These are phyloP conservation scores for Pholis gunnellus DNA, from an alignment of 2,113 vertebrate genomes.

Conservation along the genomic window DNA sequence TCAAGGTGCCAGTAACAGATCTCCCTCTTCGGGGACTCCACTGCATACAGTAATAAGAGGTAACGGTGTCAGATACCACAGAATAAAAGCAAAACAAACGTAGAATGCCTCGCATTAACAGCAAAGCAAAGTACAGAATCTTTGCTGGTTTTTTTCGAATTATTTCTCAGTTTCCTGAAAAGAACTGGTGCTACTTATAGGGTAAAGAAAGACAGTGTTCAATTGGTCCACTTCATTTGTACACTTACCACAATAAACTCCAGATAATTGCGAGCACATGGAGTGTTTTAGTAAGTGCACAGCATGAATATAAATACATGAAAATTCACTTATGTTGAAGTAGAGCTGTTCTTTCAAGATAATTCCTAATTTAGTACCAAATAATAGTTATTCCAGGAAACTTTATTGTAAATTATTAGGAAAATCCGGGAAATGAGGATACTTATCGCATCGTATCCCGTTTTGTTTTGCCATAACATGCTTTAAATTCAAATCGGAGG, in stretches of 20 bases:
- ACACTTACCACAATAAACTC: neutral
- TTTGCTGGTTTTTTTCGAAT: neutral
- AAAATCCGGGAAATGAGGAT: neutral
- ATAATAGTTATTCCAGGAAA: neutral
- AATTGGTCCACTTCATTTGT: neutral
- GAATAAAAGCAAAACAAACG: neutral
- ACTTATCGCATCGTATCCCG: neutral
- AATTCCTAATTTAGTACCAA: neutral
- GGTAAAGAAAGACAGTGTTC: neutral
- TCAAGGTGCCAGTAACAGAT: constrained; percentile 47
- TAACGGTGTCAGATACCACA: constrained; percentile 9
- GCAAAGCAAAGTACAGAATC: neutral
- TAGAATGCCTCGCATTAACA: neutral
- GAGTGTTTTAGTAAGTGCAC: neutral
- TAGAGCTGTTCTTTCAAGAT: neutral
- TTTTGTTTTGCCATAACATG: neutral
- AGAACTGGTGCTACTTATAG: neutral
- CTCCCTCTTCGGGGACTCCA: constrained; percentile 25
- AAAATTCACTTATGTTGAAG: neutral
- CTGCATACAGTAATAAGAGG: constrained; percentile 13
- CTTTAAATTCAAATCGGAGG: neutral
- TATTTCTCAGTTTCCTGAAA: constrained; percentile 1
- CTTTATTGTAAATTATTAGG: neutral
- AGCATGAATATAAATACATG: neutral
- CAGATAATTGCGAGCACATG: neutral